Conservation (phyloP, 2,888 invertebrate genomes). For the Trichogramma dendrolimi region DNA sequence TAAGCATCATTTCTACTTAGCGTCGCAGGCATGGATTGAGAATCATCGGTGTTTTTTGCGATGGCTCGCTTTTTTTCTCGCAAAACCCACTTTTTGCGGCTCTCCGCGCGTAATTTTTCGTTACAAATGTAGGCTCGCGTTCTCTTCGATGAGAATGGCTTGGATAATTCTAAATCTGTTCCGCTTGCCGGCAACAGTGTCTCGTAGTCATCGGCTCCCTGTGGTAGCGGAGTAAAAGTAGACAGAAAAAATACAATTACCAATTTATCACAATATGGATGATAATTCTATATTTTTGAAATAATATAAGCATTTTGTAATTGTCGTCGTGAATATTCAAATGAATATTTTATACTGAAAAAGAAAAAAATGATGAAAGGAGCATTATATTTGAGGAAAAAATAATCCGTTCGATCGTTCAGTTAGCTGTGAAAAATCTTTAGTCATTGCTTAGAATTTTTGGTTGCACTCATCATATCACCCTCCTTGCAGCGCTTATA, state of each 20-base stretch:
- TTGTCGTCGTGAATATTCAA: too few relatives aligned
- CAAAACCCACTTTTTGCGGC: constrained; percentile 39
- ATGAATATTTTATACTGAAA: too few relatives aligned
- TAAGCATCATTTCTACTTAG: neutral
- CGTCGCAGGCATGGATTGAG: neutral
- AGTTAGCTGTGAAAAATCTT: too few relatives aligned
- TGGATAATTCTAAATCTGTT: constrained; percentile 29
- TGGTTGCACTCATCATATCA: too few relatives aligned
- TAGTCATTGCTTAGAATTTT: too few relatives aligned
- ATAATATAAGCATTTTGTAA: neutral
- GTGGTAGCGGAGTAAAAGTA: neutral
- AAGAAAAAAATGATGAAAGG: too few relatives aligned
- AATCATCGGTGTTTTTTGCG: neutral
- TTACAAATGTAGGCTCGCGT: neutral
- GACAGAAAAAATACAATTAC: neutral
- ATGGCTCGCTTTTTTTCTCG: constrained; percentile 34
- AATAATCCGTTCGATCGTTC: too few relatives aligned
- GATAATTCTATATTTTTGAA: neutral
- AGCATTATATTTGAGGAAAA: too few relatives aligned
- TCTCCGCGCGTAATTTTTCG: neutral
- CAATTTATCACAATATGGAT: neutral
- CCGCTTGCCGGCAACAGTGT: constrained; percentile 33
- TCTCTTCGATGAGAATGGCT: constrained; percentile 30
- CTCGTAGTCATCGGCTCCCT: constrained; percentile 19
- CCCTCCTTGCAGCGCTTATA: too few relatives aligned